These are phyloP conservation scores for Trisateles emortualis DNA, from an alignment of 2,888 invertebrate genomes.

Conservation along the genomic window DNA sequence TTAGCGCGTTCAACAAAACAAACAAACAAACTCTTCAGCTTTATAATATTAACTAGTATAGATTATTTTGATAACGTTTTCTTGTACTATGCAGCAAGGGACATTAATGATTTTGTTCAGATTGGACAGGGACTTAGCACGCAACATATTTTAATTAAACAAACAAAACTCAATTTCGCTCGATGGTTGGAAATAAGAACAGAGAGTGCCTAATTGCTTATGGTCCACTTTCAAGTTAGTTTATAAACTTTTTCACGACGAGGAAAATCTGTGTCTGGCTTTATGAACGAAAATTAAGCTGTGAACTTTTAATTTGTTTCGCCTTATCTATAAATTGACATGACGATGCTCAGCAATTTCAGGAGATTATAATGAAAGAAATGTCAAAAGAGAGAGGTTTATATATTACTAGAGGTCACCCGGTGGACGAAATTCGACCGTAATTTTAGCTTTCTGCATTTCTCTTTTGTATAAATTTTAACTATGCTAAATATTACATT, in stretches of 20 bases:
- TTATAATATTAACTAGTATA: no score
- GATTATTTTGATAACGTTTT: no score
- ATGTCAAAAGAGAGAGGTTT: slow-evolving; percentile 9
- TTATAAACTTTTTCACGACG: slow-evolving; percentile 35
- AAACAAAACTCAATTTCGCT: slow-evolving; percentile 28
- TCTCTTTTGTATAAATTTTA: no score
- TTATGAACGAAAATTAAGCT: slow-evolving; percentile 38
- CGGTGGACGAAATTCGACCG: no score
- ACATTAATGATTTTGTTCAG: no score
- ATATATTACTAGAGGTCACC: no score
- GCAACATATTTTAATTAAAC: slow-evolving; percentile 27
- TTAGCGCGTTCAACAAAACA: no score
- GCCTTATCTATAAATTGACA: slow-evolving; percentile 44
- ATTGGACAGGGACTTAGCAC: neutral
- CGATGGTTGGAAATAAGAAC: slow-evolving; percentile 16
- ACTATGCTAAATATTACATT: no score
- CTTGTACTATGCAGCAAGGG: no score
- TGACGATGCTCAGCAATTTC: slow-evolving; percentile 32
- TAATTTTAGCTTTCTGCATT: no score
- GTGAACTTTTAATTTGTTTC: slow-evolving; percentile 47
- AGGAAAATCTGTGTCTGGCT: slow-evolving; percentile 29
- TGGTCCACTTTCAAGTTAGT: slow-evolving; percentile 33
- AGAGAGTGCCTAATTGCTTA: slow-evolving; percentile 39
- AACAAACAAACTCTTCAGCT: no score
- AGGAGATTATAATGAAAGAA: slow-evolving; percentile 25